Evolutionary conservation across 2,888 invertebrate genomes (phyloP), one percentile per base, ranked within the genome.

Genomic region (Allophyes oxyacanthae): DNA sequence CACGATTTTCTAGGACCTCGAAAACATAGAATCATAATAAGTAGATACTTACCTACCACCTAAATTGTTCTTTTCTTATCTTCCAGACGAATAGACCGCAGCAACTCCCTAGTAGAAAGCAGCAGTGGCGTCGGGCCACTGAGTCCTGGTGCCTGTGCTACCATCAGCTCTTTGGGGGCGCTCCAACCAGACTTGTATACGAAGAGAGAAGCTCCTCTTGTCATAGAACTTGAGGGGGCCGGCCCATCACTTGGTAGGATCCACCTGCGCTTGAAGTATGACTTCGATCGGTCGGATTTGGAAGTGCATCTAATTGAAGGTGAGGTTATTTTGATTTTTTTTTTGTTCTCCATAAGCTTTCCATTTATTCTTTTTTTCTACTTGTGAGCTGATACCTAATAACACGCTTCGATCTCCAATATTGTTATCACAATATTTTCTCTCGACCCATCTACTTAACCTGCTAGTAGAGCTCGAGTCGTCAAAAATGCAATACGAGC

Each of bases 221-320:
- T 97, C 82, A 94, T 97, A 77, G 96, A 95, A 52, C 85, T 95
- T 66, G 94, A 94, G 56, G 94, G 93, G 32, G 94, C 94, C 52
- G 96, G 96, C 6, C 96, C 96, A 4, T 96, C 95, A 33, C 95
- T 98, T 41, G 98, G 98, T 32, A 95, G 97, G 61, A 95, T 98
- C 66, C 98, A 98, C 83, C 95, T 98, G 74, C 95, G 98, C 51
- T 94, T 98, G 54, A 97, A 97, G 79, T 98, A 98, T 82, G 98
- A 98, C 90, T 98, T 98, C 82, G 97, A 98, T 86, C 95, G 97
- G 67, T 98, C 98, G 11, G 98, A 98, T 87, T 94, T 98, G 72
- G 96, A 98, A 71, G 97, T 98, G n/a, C 98, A 98, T 91, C 94
- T 98, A 71, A 98, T 98, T 88, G 98, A 98, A 96, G 97, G 97